Base-by-base conservation (phyloP, 2,797 vertebrate species). In the Psittacula echo region DNA sequence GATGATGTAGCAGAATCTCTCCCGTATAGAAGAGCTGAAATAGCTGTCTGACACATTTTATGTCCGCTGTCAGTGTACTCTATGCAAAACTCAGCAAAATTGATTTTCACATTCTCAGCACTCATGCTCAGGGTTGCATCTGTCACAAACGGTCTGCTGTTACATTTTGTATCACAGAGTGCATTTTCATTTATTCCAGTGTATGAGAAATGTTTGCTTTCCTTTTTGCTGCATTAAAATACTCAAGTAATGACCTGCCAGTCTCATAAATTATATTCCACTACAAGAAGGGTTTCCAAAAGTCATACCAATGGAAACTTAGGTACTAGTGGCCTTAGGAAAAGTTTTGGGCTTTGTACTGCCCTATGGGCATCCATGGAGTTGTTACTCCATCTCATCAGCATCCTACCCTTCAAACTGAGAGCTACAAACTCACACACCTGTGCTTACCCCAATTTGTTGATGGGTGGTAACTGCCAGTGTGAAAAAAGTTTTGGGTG, bases 41-140 rank as follows among this genome's bases (percentile, higher is more conserved):
- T 79, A 47, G 24, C 42, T 75, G 56, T 65, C 60, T 30, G 5
- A 61, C 7, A 17, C 24, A 7, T n/a, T 72, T 13, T 54, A 17
- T 41, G 17, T 79, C 39, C 7, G 0, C 27, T 91, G 72, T 74
- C 13, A 26, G n/a, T 51, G n/a, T 64, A 19, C 26, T 29, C 1
- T 56, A 77, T 30, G 21, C 61, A 94, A 50, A 94, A 72, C 51
- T 74, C 26, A n/a, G 13, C 39, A 34, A 64, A 85, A 72, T 5
- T 66, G 4, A 11, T 81, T 61, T 85, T 91, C 41, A 37, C 7
- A 12, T 68, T 95, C 37, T 93, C 68, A 65, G 2, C 30, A 16
- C 4, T 91, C 18, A 7, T 61, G 47, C 30, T 64, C 3, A 1
- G 5, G 5, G 23, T 79, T 12, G 0, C 48, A 32, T 67, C n/a